phyloP scores from a whole-genome alignment of 2,888 invertebrate genomes.

The Meteorus cinctellus region DNA sequence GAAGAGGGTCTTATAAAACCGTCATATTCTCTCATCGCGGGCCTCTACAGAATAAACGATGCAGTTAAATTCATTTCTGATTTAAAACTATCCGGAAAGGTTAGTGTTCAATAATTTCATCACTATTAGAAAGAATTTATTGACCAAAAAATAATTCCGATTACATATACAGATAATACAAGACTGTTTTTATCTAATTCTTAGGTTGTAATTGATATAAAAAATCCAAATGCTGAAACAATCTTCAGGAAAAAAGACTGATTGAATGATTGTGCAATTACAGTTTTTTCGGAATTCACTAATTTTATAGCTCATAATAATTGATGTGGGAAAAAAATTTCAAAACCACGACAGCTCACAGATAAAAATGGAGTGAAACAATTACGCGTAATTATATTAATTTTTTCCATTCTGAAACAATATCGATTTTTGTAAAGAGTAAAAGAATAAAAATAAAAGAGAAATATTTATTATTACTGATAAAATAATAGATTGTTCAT shows the following conservation, averaged over 20 bases:
- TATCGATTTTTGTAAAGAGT: background rate
- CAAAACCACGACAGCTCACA: background rate
- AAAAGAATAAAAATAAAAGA: background rate
- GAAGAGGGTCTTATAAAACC: conserved; percentile 79
- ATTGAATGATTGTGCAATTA: conserved; percentile 25
- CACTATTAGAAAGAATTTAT: conserved; percentile 6
- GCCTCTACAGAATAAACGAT: conserved; percentile 77
- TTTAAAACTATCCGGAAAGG: conserved; percentile 79
- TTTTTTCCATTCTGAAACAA: background rate
- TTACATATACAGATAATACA: background rate
- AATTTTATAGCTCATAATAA: conserved; percentile 14
- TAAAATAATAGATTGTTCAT: background rate
- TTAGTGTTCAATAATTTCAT: conserved; percentile 58
- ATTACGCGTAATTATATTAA: background rate
- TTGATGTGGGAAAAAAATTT: background rate
- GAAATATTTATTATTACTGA: background rate
- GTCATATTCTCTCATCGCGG: conserved; percentile 75
- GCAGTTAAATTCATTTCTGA: conserved; percentile 77
- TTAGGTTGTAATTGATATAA: conserved; percentile 67
- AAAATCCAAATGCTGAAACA: conserved; percentile 58
- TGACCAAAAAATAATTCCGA: conserved; percentile 10
- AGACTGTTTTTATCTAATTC: conserved; percentile 41
- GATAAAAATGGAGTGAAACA: background rate
- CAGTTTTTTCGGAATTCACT: conserved; percentile 15
- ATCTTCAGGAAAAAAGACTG: conserved; percentile 44